phyloP scores from a whole-genome alignment of 2,888 invertebrate species.

The Notodonta dromedarius region DNA sequence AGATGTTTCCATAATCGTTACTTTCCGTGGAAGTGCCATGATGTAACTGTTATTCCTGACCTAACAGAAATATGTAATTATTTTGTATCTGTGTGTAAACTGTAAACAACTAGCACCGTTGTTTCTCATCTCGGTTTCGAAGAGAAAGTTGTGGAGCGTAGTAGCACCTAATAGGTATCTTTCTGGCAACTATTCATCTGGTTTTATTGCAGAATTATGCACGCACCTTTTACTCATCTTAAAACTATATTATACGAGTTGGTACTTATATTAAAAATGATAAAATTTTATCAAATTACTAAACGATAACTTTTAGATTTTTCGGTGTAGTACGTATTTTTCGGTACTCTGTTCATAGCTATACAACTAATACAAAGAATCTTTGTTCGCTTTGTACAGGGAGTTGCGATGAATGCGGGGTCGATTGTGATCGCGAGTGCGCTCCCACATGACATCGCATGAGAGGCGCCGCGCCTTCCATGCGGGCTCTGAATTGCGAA shows the following conservation, averaged over 20 bases:
- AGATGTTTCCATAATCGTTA: slow-evolving; percentile 34
- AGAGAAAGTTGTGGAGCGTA: slow-evolving; percentile 56
- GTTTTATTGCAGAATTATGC: slow-evolving; percentile 43
- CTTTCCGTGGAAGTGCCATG: slow-evolving; percentile 38
- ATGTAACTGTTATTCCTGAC: slow-evolving; percentile 30
- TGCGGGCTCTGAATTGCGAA: slow-evolving; percentile 61
- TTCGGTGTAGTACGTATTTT: neutral
- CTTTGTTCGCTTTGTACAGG: slow-evolving; percentile 66
- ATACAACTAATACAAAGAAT: slow-evolving; percentile 55
- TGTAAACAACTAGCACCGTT: slow-evolving; percentile 35
- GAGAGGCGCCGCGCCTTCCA: slow-evolving; percentile 60
- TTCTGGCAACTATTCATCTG: slow-evolving; percentile 29
- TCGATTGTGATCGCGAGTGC: slow-evolving; percentile 60
- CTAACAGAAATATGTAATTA: slow-evolving; percentile 39
- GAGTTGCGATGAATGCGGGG: slow-evolving; percentile 51
- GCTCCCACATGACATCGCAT: slow-evolving; percentile 66
- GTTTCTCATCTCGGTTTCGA: slow-evolving; percentile 40
- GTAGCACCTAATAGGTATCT: slow-evolving; percentile 21
- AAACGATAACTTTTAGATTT: neutral
- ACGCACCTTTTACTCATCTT: slow-evolving; percentile 12
- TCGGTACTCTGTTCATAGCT: neutral
- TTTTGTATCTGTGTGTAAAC: slow-evolving; percentile 36
- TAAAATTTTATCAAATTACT: neutral
- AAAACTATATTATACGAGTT: neutral
- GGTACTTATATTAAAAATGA: neutral